These are phyloP conservation scores for Seladonia tumulorum DNA, from an alignment of 2,888 invertebrate genomes.

Conservation along the genomic window DNA sequence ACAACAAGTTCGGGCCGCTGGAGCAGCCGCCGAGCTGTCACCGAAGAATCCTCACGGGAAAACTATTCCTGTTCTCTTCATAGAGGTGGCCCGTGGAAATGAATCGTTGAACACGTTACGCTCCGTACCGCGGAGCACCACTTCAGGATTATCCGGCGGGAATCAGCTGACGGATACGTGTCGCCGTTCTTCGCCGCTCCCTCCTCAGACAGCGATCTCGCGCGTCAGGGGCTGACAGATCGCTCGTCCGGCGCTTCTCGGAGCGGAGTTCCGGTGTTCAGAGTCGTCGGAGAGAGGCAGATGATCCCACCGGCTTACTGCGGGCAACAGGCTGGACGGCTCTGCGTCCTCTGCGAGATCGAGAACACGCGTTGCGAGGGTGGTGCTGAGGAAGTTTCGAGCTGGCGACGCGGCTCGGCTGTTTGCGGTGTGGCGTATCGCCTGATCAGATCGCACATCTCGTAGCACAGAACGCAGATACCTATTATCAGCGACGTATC, in stretches of 20 bases:
- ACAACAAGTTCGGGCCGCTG: not conserved
- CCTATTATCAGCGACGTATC: slow-evolving; percentile 89
- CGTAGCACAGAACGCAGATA: slow-evolving; percentile 89
- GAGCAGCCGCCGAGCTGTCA: not conserved
- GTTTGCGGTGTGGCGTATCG: slow-evolving; percentile 78
- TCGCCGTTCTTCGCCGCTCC: not conserved
- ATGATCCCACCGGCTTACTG: slow-evolving; percentile 62
- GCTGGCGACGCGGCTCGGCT: slow-evolving; percentile 72
- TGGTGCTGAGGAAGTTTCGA: slow-evolving; percentile 73
- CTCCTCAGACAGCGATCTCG: not conserved
- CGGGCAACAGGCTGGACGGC: slow-evolving; percentile 70
- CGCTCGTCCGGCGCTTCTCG: not conserved
- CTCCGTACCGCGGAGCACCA: not conserved
- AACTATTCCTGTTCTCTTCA: slow-evolving; percentile 4
- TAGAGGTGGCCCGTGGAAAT: not conserved
- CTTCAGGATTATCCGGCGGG: not conserved
- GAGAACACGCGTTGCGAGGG: slow-evolving; percentile 82
- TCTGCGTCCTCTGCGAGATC: slow-evolving; percentile 79
- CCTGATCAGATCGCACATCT: slow-evolving; percentile 87
- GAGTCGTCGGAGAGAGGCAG: not conserved
- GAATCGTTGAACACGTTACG: not conserved
- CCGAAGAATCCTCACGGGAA: not conserved
- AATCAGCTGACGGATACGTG: slow-evolving; percentile 6
- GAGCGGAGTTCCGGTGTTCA: not conserved
- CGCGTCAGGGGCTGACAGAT: not conserved